These are phyloP conservation scores for Clunio marinus DNA, from an alignment of 2,888 invertebrate species.

Conservation along the genomic window DNA sequence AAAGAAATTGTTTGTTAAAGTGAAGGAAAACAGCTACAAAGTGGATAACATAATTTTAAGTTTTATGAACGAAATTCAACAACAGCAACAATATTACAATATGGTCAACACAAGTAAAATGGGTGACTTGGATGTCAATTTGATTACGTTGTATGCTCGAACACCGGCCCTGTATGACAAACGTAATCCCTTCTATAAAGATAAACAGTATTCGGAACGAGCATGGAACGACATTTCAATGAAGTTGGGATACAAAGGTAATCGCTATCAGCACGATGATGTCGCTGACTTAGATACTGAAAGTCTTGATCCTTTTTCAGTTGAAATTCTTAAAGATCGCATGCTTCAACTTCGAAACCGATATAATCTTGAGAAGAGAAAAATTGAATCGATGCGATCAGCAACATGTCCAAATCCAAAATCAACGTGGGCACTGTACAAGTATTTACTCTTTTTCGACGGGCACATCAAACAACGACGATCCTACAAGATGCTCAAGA, in stretches of 20 bases:
- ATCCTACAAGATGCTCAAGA: slow-evolving; percentile 47
- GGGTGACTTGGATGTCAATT: slow-evolving; percentile 50
- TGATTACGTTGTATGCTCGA: slow-evolving; percentile 47
- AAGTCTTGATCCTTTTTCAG: slow-evolving; percentile 42
- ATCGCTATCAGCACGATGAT: slow-evolving; percentile 39
- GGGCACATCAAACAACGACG: slow-evolving; percentile 50
- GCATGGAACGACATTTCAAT: slow-evolving; percentile 50
- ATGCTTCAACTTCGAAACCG: slow-evolving; percentile 52
- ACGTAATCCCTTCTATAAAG: slow-evolving; percentile 47
- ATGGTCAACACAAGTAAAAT: slow-evolving; percentile 42
- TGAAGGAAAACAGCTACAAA: slow-evolving; percentile 18
- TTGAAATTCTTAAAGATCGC: slow-evolving; percentile 49
- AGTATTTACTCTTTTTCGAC: slow-evolving; percentile 49
- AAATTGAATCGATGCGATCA: slow-evolving; percentile 44
- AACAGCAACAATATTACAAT: slow-evolving; percentile 33
- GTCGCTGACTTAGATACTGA: neutral
- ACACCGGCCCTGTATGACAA: slow-evolving; percentile 51
- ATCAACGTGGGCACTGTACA: slow-evolving; percentile 50
- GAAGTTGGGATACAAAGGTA: slow-evolving; percentile 50
- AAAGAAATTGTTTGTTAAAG: neutral
- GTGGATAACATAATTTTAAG: slow-evolving; percentile 36
- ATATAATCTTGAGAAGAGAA: slow-evolving; percentile 51
- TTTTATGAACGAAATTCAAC: slow-evolving; percentile 36
- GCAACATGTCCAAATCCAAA: slow-evolving; percentile 44
- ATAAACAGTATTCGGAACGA: slow-evolving; percentile 47